Base-by-base conservation (phyloP, 2,113 vertebrate species). In the Paratilapia polleni region DNA sequence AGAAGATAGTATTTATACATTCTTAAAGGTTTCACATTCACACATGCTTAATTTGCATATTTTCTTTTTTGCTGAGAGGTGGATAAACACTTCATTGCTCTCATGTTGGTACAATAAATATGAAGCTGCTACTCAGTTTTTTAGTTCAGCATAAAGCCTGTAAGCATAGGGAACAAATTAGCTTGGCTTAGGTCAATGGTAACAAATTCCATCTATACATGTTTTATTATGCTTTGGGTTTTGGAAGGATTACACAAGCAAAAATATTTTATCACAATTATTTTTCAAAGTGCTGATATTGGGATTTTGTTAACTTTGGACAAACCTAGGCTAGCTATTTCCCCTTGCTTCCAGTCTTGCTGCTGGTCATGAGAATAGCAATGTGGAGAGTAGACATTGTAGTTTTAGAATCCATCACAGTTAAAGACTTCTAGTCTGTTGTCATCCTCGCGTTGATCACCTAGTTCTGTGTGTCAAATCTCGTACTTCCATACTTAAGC, bases 161-260 rank as follows among this genome's bases (percentile, higher is more conserved):
- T 17, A 24, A 77, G 8, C 34, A 14, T n/a, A 20, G 43, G 5
- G 6, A 10, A 22, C 8, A 61, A 49, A 17, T 20, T 28, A 49
- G 38, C 59, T 34, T 4, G 0, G 13, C 38, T 58, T 19, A 41
- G 34, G n/a, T 11, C 74, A 38, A 24, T 2, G 22, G 0, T 11
- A 59, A 24, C 34, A 41, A 41, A 24, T 12, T 22, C n/a, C 38
- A 66, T 22, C 36, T n/a, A 5, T n/a, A n/a, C 22, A 24, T 1
- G 24, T 68, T 68, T 68, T 49, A 49, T 68, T 47, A 49, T 68
- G 22, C 0, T 47, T 47, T 47, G 64, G 14, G 17, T 68, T 49
- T 49, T 11, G 38, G 14, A 47, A 47, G 38, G 8, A 47, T 68
- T 47, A 68, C 64, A 68, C 1, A 47, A 19, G 8, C 22, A 19